Evolutionary conservation across 2,797 vertebrate species (phyloP).

Genomic region (Hipposideros larvatus): DNA sequence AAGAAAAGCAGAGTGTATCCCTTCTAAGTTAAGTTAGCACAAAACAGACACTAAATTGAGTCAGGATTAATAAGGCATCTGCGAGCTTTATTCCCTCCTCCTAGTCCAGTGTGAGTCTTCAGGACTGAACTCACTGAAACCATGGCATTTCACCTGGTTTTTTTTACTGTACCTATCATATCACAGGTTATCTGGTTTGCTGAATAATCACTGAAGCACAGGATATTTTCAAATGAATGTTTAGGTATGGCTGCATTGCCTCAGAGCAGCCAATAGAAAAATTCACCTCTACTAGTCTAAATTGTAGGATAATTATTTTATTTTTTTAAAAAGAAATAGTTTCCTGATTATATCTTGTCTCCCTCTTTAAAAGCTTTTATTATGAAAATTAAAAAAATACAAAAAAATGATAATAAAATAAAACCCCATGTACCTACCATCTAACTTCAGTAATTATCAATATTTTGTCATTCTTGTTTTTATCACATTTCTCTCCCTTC

Average conservation of each 20-base stretch:
- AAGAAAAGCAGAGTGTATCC: background rate
- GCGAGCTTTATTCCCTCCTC: background rate
- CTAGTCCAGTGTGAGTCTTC: background rate
- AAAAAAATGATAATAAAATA: slow-evolving; percentile 36
- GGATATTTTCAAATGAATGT: slow-evolving; percentile 56
- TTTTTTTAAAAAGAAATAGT: slow-evolving; percentile 22
- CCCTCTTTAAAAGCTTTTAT: background rate
- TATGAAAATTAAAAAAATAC: slow-evolving; percentile 7
- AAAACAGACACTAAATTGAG: background rate
- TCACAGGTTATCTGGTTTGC: background rate
- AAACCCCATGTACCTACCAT: background rate
- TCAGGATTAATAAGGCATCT: background rate
- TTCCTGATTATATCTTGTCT: background rate
- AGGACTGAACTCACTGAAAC: background rate
- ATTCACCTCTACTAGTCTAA: background rate
- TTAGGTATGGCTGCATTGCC: background rate
- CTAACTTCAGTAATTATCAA: background rate
- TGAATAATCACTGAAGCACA: background rate
- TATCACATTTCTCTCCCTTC: background rate
- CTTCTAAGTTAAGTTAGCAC: background rate
- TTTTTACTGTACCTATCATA: background rate
- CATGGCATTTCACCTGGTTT: background rate
- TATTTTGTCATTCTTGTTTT: background rate
- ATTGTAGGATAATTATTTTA: background rate
- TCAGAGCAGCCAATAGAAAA: background rate